These are phyloP conservation scores for Chelonoidis abingdonii DNA, from an alignment of 2,113 vertebrate genomes.

Conservation along the genomic window DNA sequence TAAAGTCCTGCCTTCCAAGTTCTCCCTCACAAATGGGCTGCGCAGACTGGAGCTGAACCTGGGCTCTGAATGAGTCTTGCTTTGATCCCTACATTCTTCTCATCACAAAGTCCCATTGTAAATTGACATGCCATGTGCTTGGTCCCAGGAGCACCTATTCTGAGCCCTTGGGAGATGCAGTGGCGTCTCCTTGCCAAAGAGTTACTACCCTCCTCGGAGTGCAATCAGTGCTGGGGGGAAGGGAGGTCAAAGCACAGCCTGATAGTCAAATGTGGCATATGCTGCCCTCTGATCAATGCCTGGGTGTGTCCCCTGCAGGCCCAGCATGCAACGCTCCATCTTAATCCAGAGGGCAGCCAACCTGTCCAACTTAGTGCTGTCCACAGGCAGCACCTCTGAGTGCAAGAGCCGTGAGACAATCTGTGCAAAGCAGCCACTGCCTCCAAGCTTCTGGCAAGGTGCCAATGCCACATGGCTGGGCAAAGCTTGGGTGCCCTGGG, in stretches of 20 bases:
- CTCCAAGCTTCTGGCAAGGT: not conserved
- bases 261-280: accelerated
- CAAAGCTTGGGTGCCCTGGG: not conserved
- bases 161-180: not conserved
- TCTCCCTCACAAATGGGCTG: not conserved
- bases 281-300: not conserved
- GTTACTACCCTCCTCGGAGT: not conserved
- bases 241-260: not conserved
- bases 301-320: too few species aligned
- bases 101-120: not conserved
- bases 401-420: not conserved
- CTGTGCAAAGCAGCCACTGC: not conserved
- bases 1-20: not conserved
- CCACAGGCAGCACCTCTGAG: not conserved
- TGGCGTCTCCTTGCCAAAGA: not conserved
- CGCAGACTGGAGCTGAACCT: not conserved
- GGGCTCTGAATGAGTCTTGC: not conserved
- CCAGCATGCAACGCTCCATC: not conserved
- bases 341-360: not conserved
- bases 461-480: not conserved
- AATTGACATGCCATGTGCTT: not conserved
- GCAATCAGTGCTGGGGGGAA: not conserved
- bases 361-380: too few species aligned
- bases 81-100: not conserved
- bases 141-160: not conserved